These are phyloP conservation scores for Gymnoscopelus microlampas DNA, from an alignment of 2,797 vertebrate genomes.

Conservation along the genomic window DNA sequence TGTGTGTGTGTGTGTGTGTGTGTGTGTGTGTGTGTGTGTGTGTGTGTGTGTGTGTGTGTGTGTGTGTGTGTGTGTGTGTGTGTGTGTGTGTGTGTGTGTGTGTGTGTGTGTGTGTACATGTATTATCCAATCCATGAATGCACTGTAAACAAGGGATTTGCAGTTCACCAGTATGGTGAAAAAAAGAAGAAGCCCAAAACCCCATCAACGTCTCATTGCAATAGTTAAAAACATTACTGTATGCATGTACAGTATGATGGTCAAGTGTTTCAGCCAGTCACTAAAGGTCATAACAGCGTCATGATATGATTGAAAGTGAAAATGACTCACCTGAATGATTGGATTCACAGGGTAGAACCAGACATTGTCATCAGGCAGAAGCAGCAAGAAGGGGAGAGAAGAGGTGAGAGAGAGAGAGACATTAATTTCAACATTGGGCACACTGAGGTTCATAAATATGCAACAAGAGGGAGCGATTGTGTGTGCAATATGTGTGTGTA, in stretches of 20 bases:
- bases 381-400: conserved; percentile 35
- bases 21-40: conserved; percentile 20
- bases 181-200: conserved; percentile 7
- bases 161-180: neutral
- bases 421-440: conserved; percentile 46
- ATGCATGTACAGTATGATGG: neutral
- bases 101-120: conserved; percentile 5
- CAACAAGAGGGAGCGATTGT: conserved; percentile 4
- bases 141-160: neutral
- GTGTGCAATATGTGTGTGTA: conserved; percentile 8
- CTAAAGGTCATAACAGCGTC: conserved; percentile 1
- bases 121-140: neutral
- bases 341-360: conserved; percentile 23
- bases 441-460: conserved; percentile 35
- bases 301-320: neutral
- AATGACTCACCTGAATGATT: conserved; percentile 64
- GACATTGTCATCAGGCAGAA: conserved; percentile 21
- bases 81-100: conserved; percentile 36
- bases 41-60: neutral
- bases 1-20: conserved; percentile 30
- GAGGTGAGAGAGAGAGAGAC: conserved; percentile 18
- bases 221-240: neutral
- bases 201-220: neutral
- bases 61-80: conserved; percentile 41
- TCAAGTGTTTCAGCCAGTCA: conserved; percentile 17